These are phyloP conservation scores for Diarsia dahlii DNA, from an alignment of 2,888 invertebrate genomes.

Conservation along the genomic window DNA sequence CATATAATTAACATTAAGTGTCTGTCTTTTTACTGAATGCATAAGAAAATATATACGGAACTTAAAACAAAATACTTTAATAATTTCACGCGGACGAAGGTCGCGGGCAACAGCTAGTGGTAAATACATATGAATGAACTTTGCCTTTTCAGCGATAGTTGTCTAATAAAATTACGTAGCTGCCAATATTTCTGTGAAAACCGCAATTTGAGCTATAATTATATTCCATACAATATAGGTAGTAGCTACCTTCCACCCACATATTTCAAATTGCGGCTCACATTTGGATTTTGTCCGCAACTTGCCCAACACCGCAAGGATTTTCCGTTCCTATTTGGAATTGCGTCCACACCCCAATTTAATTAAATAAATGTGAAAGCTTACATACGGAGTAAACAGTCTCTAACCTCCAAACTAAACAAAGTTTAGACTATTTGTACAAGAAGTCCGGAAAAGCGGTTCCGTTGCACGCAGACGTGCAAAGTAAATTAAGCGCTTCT, in stretches of 20 bases:
- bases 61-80: no score
- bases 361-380: constrained; percentile 30
- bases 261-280: constrained; percentile 22
- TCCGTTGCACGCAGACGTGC: constrained; percentile 13
- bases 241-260: not conserved
- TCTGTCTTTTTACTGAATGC: no score
- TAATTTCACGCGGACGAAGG: no score
- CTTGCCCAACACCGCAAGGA: constrained; percentile 25
- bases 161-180: not conserved
- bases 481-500: constrained; percentile 43
- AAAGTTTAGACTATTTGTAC: constrained; percentile 28
- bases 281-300: constrained; percentile 15
- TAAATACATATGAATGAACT: not conserved
- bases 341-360: constrained; percentile 22
- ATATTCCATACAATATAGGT: not conserved
- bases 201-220: not conserved
- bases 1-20: no score
- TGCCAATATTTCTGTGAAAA: not conserved
- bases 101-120: not conserved
- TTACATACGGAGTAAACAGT: constrained; percentile 14
- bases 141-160: not conserved
- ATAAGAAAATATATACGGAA: no score
- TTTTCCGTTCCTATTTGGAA: constrained; percentile 33
- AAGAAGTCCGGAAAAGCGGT: constrained; percentile 23
- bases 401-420: constrained; percentile 25